Evolutionary conservation across 2,113 vertebrate species (phyloP).

Genomic region (Chauna torquata): DNA sequence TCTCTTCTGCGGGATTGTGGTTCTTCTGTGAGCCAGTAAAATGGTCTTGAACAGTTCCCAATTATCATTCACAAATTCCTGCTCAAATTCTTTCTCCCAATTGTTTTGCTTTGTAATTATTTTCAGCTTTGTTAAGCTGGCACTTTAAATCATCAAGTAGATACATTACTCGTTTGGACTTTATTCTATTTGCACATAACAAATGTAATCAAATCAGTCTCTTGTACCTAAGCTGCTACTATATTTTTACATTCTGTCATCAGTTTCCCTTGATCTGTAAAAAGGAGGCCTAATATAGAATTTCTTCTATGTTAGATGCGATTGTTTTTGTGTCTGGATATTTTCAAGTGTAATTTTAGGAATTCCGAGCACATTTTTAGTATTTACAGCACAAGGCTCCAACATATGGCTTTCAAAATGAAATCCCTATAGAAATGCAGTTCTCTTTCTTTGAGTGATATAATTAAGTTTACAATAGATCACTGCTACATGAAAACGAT

Average conservation of each 20-base stretch:
- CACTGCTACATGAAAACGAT: slow-evolving; percentile 15
- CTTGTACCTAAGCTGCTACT: slow-evolving; percentile 67
- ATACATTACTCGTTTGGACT: slow-evolving; percentile 62
- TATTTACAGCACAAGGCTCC: slow-evolving; percentile 47
- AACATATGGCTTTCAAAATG: slow-evolving; percentile 53
- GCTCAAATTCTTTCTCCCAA: slow-evolving; percentile 44
- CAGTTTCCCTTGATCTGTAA: slow-evolving; percentile 64
- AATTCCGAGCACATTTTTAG: slow-evolving; percentile 52
- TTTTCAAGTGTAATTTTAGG: slow-evolving; percentile 66
- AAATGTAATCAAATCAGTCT: slow-evolving; percentile 69
- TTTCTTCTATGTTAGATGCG: slow-evolving; percentile 51
- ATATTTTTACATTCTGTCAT: slow-evolving; percentile 71
- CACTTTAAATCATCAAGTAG: slow-evolving; percentile 64
- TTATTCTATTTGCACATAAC: slow-evolving; percentile 73
- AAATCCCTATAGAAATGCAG: slow-evolving; percentile 51
- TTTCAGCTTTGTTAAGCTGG: slow-evolving; percentile 70
- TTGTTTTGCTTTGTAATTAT: slow-evolving; percentile 70
- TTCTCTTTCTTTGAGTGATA: slow-evolving; percentile 46
- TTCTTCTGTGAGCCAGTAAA: neutral
- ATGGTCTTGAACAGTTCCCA: slow-evolving; percentile 13
- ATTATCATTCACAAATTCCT: slow-evolving; percentile 41
- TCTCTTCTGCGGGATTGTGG: neutral
- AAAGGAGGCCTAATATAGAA: slow-evolving; percentile 62
- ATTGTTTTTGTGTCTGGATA: slow-evolving; percentile 54
- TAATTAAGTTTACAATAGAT: slow-evolving; percentile 36